Conservation (phyloP, 1,140 invertebrate species). For the Pristionchus pacificus region DNA sequence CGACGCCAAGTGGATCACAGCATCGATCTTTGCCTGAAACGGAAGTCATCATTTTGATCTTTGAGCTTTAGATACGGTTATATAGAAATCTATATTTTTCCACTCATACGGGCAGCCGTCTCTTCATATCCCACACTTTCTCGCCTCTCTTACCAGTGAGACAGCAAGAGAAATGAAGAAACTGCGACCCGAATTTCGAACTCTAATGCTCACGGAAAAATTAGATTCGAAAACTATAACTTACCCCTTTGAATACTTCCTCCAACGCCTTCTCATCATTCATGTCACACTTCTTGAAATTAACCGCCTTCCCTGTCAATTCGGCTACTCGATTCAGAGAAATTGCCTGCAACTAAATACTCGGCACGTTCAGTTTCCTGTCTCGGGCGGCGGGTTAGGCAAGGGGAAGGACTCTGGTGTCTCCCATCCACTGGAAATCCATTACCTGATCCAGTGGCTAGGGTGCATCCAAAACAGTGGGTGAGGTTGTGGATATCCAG, state of each 20-base stretch:
- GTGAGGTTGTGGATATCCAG: not conserved
- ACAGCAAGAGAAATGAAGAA: not conserved
- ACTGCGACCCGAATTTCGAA: not conserved
- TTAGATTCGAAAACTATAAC: not conserved
- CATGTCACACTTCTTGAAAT: conserved; percentile 58
- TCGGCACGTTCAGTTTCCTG: not conserved
- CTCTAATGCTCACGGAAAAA: too few species aligned
- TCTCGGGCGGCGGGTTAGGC: not conserved
- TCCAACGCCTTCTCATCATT: conserved; percentile 43
- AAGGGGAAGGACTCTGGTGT: not conserved
- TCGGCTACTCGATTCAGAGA: conserved; percentile 60
- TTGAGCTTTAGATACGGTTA: too few species aligned
- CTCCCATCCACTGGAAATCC: not conserved
- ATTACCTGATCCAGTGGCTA: not conserved
- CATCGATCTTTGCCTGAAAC: conserved; percentile 76
- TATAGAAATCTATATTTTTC: not conserved
- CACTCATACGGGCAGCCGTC: not conserved
- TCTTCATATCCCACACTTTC: not conserved
- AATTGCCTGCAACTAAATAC: conserved; percentile 38
- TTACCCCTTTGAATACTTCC: conserved; percentile 53
- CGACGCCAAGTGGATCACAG: conserved; percentile 96
- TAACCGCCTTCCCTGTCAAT: conserved; percentile 59
- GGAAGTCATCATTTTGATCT: too few species aligned
- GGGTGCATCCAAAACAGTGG: not conserved
- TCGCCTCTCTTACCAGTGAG: not conserved